phyloP scores from a whole-genome alignment of 2,797 vertebrate species.

The Neoniphon sammara region DNA sequence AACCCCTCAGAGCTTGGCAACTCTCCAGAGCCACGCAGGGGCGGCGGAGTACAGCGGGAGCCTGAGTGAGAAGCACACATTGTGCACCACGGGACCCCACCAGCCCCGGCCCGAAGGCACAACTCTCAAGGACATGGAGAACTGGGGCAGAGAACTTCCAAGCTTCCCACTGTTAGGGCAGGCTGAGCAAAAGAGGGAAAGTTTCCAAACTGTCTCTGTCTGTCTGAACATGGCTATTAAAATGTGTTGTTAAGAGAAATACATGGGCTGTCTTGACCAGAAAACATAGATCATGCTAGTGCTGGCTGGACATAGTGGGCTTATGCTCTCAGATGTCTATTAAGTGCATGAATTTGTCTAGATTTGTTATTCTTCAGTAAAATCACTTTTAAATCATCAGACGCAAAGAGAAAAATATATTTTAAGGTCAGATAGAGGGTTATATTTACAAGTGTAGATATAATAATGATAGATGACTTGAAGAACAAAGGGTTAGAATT shows the following conservation, averaged over 20 bases:
- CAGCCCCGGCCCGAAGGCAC: constrained; percentile 84
- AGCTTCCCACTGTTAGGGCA: constrained; percentile 79
- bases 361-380: neutral
- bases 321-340: neutral
- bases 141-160: constrained; percentile 85
- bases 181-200: constrained; percentile 66
- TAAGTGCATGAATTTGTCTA: neutral
- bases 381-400: neutral
- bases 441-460: too few species aligned
- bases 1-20: constrained; percentile 84
- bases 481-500: neutral
- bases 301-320: neutral
- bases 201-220: constrained; percentile 69
- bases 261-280: constrained; percentile 27
- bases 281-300: constrained; percentile 36
- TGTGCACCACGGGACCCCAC: constrained; percentile 84
- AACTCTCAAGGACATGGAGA: constrained; percentile 88
- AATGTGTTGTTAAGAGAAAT: constrained; percentile 40
- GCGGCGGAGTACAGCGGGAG: constrained; percentile 79
- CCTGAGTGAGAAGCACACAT: constrained; percentile 83
- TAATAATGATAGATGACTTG: constrained; percentile 6
- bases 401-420: neutral
- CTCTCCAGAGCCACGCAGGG: constrained; percentile 83
- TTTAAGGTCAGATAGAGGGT: too few species aligned
- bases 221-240: constrained; percentile 44